Evolutionary conservation across 2,113 vertebrate species (phyloP).

Genomic region (Hyperopisus bebe): DNA sequence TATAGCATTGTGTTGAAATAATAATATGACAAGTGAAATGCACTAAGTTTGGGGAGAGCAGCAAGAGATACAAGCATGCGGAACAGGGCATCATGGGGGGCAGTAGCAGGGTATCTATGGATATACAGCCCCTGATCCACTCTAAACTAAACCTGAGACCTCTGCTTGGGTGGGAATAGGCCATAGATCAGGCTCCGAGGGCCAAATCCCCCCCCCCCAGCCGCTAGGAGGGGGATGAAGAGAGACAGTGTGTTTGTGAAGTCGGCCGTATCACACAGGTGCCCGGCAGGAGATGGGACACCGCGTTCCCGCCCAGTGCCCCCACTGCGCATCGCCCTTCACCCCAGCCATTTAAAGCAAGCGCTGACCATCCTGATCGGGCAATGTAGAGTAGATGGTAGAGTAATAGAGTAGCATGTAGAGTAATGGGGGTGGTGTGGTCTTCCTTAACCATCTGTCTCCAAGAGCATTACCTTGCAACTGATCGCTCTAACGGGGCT

Average conservation of each 20-base stretch:
- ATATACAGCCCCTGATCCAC: background rate
- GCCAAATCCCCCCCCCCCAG: background rate
- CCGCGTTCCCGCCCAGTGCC: background rate
- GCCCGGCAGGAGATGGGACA: background rate
- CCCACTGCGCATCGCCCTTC: background rate
- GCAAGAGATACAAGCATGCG: background rate
- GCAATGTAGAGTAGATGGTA: too few species aligned
- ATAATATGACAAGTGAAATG: background rate
- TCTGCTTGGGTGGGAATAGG: conserved; percentile 12
- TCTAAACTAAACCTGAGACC: conserved; percentile 10
- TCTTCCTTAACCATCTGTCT: conserved; percentile 9
- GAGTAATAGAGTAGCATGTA: too few species aligned
- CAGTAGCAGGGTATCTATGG: background rate
- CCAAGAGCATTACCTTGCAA: background rate
- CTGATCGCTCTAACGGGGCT: background rate
- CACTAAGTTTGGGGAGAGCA: background rate
- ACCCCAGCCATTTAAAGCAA: background rate
- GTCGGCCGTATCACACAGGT: conserved; percentile 22
- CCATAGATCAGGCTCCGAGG: conserved; percentile 11
- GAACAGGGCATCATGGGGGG: background rate
- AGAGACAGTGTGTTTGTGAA: conserved; percentile 21
- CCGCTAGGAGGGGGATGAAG: conserved; percentile 3
- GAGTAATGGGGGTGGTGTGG: conserved; percentile 9
- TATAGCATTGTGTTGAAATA: background rate
- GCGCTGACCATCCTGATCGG: too few species aligned